Evolutionary conservation across 2,888 invertebrate genomes (phyloP).

Genomic region (Gibbula magus): DNA sequence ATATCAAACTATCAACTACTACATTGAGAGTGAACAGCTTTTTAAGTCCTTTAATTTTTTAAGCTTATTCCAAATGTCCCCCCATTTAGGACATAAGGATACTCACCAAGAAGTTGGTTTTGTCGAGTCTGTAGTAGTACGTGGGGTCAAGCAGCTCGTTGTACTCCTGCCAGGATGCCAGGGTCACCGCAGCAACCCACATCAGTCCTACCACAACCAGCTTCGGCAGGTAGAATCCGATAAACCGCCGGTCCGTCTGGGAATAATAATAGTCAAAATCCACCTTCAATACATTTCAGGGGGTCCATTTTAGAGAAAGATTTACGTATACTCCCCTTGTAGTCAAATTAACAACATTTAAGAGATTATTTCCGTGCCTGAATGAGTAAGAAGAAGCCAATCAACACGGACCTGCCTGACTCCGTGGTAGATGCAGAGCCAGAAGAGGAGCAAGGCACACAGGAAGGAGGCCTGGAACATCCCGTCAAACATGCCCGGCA

Average conservation of each 20-base stretch:
- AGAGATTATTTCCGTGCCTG: not conserved
- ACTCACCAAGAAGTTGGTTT: conserved; percentile 74
- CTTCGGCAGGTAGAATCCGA: conserved; percentile 94
- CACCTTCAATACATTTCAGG: too few species aligned
- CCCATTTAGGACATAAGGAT: not conserved
- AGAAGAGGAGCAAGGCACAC: conserved; percentile 90
- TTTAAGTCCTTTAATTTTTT: too few species aligned
- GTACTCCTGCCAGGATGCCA: conserved; percentile 93
- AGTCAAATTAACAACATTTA: too few species aligned
- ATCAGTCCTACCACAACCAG: conserved; percentile 88
- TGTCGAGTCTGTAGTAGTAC: conserved; percentile 90
- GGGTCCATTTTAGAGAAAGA: too few species aligned
- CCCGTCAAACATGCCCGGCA: conserved; percentile 94
- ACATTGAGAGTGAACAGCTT: too few species aligned
- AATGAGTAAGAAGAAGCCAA: not conserved
- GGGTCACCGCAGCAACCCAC: conserved; percentile 89
- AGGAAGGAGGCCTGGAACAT: conserved; percentile 92
- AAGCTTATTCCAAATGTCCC: too few species aligned
- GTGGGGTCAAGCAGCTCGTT: conserved; percentile 93
- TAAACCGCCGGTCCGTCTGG: conserved; percentile 90
- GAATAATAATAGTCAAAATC: too few species aligned
- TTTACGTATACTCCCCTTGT: too few species aligned
- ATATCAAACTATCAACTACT: too few species aligned
- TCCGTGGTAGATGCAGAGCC: conserved; percentile 97
- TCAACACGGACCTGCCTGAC: conserved; percentile 85